These are phyloP conservation scores for Tubulanus polymorphus DNA, from an alignment of 2,888 invertebrate species.

Conservation along the genomic window DNA sequence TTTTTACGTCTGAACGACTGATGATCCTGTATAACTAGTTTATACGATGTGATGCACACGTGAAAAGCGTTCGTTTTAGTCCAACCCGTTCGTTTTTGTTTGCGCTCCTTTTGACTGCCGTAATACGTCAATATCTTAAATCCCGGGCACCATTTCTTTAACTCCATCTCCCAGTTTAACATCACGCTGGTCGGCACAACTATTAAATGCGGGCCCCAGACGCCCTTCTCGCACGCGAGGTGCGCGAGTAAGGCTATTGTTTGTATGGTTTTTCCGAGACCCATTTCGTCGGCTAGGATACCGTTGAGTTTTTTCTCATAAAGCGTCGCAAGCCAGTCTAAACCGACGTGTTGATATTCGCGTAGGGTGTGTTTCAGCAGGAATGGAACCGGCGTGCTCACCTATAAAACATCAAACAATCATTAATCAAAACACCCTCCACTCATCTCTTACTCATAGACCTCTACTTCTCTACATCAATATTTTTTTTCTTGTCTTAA, in stretches of 20 bases:
- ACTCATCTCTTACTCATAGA: no score
- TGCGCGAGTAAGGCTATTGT: conserved; percentile 95
- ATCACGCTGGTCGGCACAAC: conserved; percentile 99
- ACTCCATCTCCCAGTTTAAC: conserved; percentile 99
- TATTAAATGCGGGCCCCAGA: conserved; percentile 99
- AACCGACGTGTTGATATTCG: conserved; percentile 98
- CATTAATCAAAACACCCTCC: no score
- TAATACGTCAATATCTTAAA: conserved; percentile 99
- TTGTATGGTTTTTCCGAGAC: conserved; percentile 92
- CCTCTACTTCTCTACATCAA: no score
- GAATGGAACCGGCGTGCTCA: conserved; percentile 89
- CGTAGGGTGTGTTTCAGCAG: conserved; percentile 82
- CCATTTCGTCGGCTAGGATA: conserved; percentile 99
- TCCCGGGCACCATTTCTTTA: conserved; percentile 99
- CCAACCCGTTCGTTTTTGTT: conserved; percentile 69
- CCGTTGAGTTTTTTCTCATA: conserved; percentile 76
- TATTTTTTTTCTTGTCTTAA: no score
- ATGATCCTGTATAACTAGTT: conserved; percentile 97
- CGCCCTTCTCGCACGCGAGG: conserved; percentile 62
- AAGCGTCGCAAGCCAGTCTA: conserved; percentile 96
- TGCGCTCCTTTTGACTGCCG: conserved; percentile 89
- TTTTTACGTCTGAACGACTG: conserved; percentile 94
- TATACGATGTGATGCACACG: conserved; percentile 95
- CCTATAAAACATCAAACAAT: no score
- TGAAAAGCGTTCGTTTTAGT: conserved; percentile 97